Evolutionary conservation across 2,888 invertebrate genomes (phyloP).

Genomic region (Acleris literana): DNA sequence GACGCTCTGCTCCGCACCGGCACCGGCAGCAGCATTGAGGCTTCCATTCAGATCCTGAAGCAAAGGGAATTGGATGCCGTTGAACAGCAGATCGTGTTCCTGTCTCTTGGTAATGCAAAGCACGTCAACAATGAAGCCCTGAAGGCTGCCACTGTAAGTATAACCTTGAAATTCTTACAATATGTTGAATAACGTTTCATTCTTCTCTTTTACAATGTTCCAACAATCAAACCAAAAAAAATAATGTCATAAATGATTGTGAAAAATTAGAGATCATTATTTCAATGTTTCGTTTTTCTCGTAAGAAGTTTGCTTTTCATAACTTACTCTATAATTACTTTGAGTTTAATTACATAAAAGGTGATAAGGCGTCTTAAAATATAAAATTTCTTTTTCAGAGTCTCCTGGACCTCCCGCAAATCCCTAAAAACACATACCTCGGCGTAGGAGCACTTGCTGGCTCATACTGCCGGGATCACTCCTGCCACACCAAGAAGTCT

Average conservation of each 20-base stretch:
- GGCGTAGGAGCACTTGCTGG: conserved; percentile 89
- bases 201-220: too few relatives aligned
- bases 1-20: conserved; percentile 93
- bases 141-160: conserved; percentile 82
- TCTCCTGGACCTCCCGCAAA: conserved; percentile 83
- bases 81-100: conserved; percentile 85
- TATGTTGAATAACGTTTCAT: too few relatives aligned
- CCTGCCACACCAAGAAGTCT: conserved; percentile 76
- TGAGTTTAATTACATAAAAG: background rate
- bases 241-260: too few relatives aligned
- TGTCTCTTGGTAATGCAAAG: conserved; percentile 87
- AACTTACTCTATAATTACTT: too few relatives aligned
- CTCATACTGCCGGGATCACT: conserved; percentile 87
- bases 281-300: too few relatives aligned
- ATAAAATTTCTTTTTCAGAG: conserved; percentile 52
- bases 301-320: too few relatives aligned
- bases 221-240: too few relatives aligned
- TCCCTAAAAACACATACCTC: conserved; percentile 88
- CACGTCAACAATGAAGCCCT: conserved; percentile 87
- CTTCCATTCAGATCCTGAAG: conserved; percentile 86
- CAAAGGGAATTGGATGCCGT: conserved; percentile 82
- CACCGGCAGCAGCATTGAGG: conserved; percentile 90
- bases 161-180: background rate
- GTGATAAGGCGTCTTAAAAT: background rate
- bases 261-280: too few relatives aligned